Evolutionary conservation across 2,113 vertebrate species (phyloP), one percentile per base, ranked within the genome.

Genomic region (Pteropus alecto): DNA sequence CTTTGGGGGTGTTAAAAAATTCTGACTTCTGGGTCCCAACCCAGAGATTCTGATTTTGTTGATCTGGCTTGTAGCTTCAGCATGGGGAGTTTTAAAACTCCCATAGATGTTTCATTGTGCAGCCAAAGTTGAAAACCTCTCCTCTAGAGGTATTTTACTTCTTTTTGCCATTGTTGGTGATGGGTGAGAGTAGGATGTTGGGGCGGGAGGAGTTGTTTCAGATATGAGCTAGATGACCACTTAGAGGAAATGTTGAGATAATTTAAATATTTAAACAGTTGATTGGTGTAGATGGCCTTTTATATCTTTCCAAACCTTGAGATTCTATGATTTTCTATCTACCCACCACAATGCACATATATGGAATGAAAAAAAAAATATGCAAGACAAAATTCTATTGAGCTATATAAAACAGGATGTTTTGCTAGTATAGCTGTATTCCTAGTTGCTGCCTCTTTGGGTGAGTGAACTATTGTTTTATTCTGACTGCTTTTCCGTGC

Each of bases 401-500:
- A 87, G 18, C 10, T 78, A 15, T 38, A 71, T 56, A 94, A 93
- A 94, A 68, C 67, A 85, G 61, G 35, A 91, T 94, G 51, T 73
- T 93, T 95, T 96, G n/a, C 22, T 94, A 48, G 61, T 70, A 67
- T 90, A 77, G 12, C 78, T 95, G 16, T 85, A 60, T 87, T 92
- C 38, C 56, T 93, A 93, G 26, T 68, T 87, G 76, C 60, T 97
- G 48, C 16, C 15, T 71, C n/a, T 84, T 83, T 77, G 38, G n/a
- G 35, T 93, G 13, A 70, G 48, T 94, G 73, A 89, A 74, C 70
- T 95, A 70, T 81, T 93, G 48, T 96, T 96, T 88, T 70, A 91
- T 88, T 87, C 76, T 92, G 65, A 93, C 76, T 97, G 56, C 67
- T 93, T 96, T 95, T 96, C 71, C 87, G 28, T 78, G 92, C 14